Evolutionary conservation across 1,140 invertebrate genomes (phyloP), one percentile per base, ranked within the genome.

Genomic region (Zaprionus capensis): DNA sequence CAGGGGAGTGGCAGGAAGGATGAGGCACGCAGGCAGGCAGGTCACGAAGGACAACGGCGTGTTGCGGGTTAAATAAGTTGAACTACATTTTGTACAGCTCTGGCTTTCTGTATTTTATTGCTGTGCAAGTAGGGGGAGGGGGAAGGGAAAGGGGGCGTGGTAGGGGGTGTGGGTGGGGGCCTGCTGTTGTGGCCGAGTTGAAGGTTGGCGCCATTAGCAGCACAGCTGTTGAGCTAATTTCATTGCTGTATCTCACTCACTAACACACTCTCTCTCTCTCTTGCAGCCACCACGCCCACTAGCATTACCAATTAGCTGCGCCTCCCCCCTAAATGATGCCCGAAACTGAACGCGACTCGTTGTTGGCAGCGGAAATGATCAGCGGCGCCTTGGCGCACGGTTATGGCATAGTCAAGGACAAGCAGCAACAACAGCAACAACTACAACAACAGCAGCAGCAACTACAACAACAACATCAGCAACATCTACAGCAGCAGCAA

Each of bases 311-410:
- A 65, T 77, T 67, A 73, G 38, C 64, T 31, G 74, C 68, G 81
- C 84, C 41, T 9, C 41, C 46, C 20, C 46, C 78, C 81, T 84
- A 92, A 91, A 92, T 92, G 91, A 92, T 92, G 91, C 91, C 91
- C 85, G 91, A 92, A 91, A 87, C 91, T 80, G 91, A 92, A 79
- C 82, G 91, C 74, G 91, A 92, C 58, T 67, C 82, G 71, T 84
- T 90, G 78, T 78, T 81, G 68, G 80, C 82, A 78, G 78, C 87
- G 49, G 91, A 92, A 82, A 91, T 92, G 91, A 85, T 92, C 34
- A 92, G 91, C 66, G 91, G 87, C 66, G 91, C 83, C 46, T 62
- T 88, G 75, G 84, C 82, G 44, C 87, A 87, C 9, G 76, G 72
- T 26, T 92, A 91, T 71, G 84, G 75, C 58, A 80, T 88, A 55